phyloP scores from a whole-genome alignment of 2,797 vertebrate genomes.

The Fistularia commersonii region DNA sequence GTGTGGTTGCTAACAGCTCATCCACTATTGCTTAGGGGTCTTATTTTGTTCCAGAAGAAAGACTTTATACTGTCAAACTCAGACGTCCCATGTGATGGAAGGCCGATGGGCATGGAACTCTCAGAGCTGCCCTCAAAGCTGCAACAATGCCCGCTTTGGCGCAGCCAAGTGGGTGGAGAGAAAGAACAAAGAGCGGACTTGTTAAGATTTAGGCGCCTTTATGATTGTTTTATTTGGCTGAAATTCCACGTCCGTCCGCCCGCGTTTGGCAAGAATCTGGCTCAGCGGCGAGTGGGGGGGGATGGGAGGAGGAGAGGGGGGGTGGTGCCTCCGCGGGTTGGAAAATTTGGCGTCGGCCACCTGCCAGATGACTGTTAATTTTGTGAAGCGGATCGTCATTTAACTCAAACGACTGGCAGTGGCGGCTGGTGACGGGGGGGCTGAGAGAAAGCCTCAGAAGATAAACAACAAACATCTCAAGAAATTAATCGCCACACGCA shows the following conservation, averaged over 20 bases:
- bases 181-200: constrained; percentile 71
- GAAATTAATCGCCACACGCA: no score
- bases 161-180: constrained; percentile 67
- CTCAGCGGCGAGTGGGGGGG: constrained; percentile 32
- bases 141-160: constrained; percentile 64
- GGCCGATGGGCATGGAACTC: constrained; percentile 78
- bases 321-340: constrained; percentile 9
- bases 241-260: constrained; percentile 57
- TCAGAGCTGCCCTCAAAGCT: constrained; percentile 75
- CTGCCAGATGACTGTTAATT: no score
- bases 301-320: constrained; percentile 27
- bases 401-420: no score
- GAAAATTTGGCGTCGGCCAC: no score
- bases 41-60: constrained; percentile 75
- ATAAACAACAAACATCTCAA: no score
- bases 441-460: no score
- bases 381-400: no score
- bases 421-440: no score
- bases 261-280: constrained; percentile 63
- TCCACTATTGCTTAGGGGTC: constrained; percentile 74
- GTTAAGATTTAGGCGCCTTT: constrained; percentile 71
- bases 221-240: constrained; percentile 73
- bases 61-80: constrained; percentile 77
- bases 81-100: constrained; percentile 75
- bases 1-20: constrained; percentile 69